A percentile compares a stretch with the other conserved stretches of the same genome.
These are phyloP conservation scores for Stomorhina lunata DNA, from an alignment of 2,888 invertebrate genomes.

Conservation along the genomic window DNA sequence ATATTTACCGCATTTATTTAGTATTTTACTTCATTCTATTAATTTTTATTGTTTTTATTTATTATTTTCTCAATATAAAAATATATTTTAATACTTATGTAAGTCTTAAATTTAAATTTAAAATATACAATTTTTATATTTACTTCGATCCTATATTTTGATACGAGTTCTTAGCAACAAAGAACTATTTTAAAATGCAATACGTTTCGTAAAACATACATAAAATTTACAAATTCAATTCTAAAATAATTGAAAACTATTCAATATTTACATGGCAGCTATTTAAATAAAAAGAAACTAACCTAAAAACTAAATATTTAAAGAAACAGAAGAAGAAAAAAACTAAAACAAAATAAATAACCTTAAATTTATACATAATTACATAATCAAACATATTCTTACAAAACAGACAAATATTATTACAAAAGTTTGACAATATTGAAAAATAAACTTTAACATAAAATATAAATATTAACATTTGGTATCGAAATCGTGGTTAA, in stretches of 20 bases:
- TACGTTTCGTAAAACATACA: slow-evolving; percentile 11
- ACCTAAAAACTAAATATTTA: slow-evolving; percentile 32
- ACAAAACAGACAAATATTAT: slow-evolving; percentile 4
- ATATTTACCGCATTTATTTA: too few relatives aligned
- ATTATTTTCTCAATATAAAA: slow-evolving; percentile 30
- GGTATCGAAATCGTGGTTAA: slow-evolving; percentile 62
- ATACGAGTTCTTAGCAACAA: neutral
- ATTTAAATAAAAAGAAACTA: slow-evolving; percentile 6
- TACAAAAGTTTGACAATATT: slow-evolving; percentile 5
- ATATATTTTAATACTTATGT: slow-evolving; percentile 44
- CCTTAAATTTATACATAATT: slow-evolving; percentile 53
- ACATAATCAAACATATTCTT: slow-evolving; percentile 17
- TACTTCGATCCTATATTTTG: neutral
- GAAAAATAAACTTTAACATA: neutral
- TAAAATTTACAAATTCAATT: slow-evolving; percentile 29
- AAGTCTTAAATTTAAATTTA: slow-evolving; percentile 12
- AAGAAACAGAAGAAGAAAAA: slow-evolving; percentile 19
- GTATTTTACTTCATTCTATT: neutral
- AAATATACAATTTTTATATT: slow-evolving; percentile 36
- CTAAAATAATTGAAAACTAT: slow-evolving; percentile 2
- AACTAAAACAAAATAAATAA: slow-evolving; percentile 57
- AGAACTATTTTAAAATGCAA: slow-evolving; percentile 29
- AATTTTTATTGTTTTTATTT: slow-evolving; percentile 2
- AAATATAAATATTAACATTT: slow-evolving; percentile 65
- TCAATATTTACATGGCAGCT: slow-evolving; percentile 67